These are phyloP conservation scores for Syngnathus scovelli DNA, from an alignment of 2,113 vertebrate species.

Conservation along the genomic window DNA sequence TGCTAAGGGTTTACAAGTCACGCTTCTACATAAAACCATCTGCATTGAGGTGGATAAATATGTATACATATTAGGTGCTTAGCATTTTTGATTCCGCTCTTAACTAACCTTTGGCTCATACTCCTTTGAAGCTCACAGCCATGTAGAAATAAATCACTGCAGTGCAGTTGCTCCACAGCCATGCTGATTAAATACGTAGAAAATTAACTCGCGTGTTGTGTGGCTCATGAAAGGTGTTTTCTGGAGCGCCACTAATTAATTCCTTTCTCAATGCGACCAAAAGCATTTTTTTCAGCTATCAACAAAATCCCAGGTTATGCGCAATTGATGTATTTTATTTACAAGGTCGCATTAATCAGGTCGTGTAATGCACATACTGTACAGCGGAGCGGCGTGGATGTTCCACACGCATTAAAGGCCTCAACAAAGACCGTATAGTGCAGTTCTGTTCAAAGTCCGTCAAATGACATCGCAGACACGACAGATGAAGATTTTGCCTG, in stretches of 20 bases:
- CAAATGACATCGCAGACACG: background rate
- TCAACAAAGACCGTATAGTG: background rate
- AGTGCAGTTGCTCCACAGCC: background rate
- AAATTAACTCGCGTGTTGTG: background rate
- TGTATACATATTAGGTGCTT: background rate
- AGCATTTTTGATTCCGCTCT: background rate
- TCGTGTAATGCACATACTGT: background rate
- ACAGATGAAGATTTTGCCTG: background rate
- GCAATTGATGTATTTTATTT: background rate
- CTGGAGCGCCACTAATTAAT: background rate
- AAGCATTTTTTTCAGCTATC: background rate
- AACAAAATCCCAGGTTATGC: background rate
- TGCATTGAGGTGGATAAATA: background rate
- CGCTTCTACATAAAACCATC: too few relatives aligned
- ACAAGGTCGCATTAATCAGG: background rate
- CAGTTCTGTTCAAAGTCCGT: background rate
- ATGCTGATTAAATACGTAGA: background rate
- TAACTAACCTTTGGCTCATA: background rate
- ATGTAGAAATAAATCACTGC: background rate
- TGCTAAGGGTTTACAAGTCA: too few relatives aligned
- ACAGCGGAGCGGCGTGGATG: background rate
- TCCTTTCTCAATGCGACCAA: background rate
- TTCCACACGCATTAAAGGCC: background rate
- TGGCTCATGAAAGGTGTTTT: background rate
- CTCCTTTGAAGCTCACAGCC: background rate